Evolutionary conservation across 2,888 invertebrate species (phyloP), one percentile per base, ranked within the genome.

Genomic region (Caenorhabditis imperialis): DNA sequence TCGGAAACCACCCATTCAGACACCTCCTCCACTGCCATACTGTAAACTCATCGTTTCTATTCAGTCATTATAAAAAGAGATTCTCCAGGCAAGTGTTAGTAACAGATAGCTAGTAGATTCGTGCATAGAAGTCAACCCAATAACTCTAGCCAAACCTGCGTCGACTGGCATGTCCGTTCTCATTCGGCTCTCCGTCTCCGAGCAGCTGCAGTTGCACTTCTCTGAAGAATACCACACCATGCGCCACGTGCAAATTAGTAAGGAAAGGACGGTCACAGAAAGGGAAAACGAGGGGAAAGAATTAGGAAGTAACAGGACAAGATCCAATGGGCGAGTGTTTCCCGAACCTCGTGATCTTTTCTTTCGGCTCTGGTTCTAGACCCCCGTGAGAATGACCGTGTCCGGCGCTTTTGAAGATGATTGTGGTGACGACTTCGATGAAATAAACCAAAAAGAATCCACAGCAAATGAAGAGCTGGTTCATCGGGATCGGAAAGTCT

Each of bases 361-460:
- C 72, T 27, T 51, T 57, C 27, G 50, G 50, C 23, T 48, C 27
- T 20, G 50, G 37, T 50, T 12, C 7, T 44, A 48, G 45, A 7
- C 44, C 6, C 23, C 70, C 67, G 27, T 72, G 65, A n/a, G 75
- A 55, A 53, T 73, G 69, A 12, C 73, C 73, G 27, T 73, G 69
- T 7, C 63, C 73, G 38, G 60, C 55, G 33, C 79, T 57, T 3
- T 81, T 73, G 67, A 86, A 86, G 30, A 30, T 30, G 10, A 30
- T 30, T 3, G 84, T 65, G n/a, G 80, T 81, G 5, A 83, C 38
- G 38, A 85, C 86, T 45, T 86, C 86, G 33, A 86, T 70, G 27
- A 85, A 83, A 54, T 88, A 86, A 8, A 86, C 85, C 16, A 86
- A 51, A 63, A 88, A 86, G 69, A 86, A 86, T 8, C 86, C 86